Evolutionary conservation across 2,797 vertebrate species (phyloP).

Genomic region (Sternarchorhynchus goeldii): DNA sequence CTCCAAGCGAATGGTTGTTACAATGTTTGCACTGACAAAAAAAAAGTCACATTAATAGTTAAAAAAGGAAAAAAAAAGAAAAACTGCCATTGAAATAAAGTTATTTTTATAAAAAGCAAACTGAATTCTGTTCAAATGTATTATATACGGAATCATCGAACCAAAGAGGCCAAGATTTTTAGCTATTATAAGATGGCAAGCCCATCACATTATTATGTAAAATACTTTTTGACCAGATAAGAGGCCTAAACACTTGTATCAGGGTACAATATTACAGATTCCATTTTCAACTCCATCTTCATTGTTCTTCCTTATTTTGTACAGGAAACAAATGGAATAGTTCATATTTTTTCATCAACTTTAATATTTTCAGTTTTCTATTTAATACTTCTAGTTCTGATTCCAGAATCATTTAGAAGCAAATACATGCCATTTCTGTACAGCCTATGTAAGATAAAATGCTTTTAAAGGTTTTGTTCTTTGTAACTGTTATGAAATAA

Average conservation of each 20-base stretch:
- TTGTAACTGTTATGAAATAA: conserved; percentile 78
- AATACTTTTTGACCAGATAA: conserved; percentile 76
- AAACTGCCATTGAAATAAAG: conserved; percentile 87
- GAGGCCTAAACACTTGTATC: conserved; percentile 90
- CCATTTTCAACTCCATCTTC: conserved; percentile 79
- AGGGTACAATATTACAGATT: conserved; percentile 86
- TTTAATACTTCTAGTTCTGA: conserved; percentile 88
- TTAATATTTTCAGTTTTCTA: conserved; percentile 82
- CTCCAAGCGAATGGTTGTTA: conserved; percentile 88
- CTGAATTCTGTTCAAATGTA: conserved; percentile 91
- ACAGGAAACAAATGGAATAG: conserved; percentile 84
- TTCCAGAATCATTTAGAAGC: conserved; percentile 87
- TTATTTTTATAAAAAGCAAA: conserved; percentile 96
- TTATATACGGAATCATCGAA: conserved; percentile 94
- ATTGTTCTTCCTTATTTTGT: conserved; percentile 81
- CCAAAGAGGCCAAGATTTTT: conserved; percentile 95
- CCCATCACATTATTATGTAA: conserved; percentile 79
- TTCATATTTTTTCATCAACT: conserved; percentile 77
- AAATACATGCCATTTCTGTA: conserved; percentile 89
- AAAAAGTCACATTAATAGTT: conserved; percentile 80
- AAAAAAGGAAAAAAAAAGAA: conserved; percentile 65
- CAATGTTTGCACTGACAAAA: conserved; percentile 95
- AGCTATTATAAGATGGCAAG: conserved; percentile 83
- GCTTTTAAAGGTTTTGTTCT: conserved; percentile 76
- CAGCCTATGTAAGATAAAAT: conserved; percentile 90